Conservation (phyloP, 2,888 invertebrate species). For the Drosophila prolongata region DNA sequence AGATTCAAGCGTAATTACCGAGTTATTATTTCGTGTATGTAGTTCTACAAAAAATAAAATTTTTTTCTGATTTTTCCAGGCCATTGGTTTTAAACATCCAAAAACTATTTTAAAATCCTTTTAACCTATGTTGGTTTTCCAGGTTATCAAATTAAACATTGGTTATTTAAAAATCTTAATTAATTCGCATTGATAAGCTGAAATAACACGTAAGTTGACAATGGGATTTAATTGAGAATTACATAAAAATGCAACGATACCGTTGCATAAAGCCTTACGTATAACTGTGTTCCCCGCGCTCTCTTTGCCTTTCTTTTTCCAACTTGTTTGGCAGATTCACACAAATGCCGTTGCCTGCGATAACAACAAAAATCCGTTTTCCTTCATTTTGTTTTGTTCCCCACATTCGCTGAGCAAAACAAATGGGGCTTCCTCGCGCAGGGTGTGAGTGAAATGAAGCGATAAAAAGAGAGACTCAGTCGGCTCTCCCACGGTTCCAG, state of each 20-base stretch:
- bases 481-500: slow-evolving; percentile 15
- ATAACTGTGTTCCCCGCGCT: slow-evolving; percentile 8
- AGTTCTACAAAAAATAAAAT: too few relatives aligned
- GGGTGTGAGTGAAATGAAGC: slow-evolving; percentile 9
- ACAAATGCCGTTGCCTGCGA: slow-evolving; percentile 13
- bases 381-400: slow-evolving; percentile 72
- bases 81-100: too few relatives aligned
- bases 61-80: too few relatives aligned
- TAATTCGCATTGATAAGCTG: background rate
- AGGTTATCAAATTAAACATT: background rate
- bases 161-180: background rate
- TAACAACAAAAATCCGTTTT: slow-evolving; percentile 44
- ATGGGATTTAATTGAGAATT: slow-evolving; percentile 48
- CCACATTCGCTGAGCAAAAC: slow-evolving; percentile 58
- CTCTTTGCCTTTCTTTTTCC: background rate
- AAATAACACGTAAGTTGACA: slow-evolving; percentile 4
- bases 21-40: too few relatives aligned
- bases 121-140: too few relatives aligned
- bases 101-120: too few relatives aligned
- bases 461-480: slow-evolving; percentile 27
- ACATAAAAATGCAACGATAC: slow-evolving; percentile 60
- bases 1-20: background rate
- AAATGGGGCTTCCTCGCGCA: slow-evolving; percentile 42
- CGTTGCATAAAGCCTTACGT: slow-evolving; percentile 72
- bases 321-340: background rate